Percentiles rank a stretch among this genome's conserved stretches.
Conservation (phyloP, 2,113 vertebrate genomes). For the Hemiscyllium ocellatum region DNA sequence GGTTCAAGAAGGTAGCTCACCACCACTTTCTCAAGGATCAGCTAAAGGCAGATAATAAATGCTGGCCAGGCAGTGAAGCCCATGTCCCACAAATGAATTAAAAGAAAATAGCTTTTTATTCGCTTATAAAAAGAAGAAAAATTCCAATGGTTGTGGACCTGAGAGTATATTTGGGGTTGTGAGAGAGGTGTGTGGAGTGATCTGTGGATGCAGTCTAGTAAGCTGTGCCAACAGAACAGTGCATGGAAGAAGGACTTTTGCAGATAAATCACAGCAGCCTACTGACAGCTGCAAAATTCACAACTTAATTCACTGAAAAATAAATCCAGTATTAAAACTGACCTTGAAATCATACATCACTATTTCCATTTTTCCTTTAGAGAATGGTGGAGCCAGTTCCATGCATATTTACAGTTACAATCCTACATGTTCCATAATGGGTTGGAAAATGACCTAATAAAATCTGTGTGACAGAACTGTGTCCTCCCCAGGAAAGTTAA, state of each 20-base stretch:
- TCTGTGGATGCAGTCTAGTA: no score
- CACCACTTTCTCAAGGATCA: no score
- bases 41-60: no score
- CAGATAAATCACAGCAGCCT: not conserved
- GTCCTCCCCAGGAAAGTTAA: not conserved
- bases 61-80: no score
- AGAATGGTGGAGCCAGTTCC: not conserved
- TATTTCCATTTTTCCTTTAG: not conserved
- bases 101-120: no score
- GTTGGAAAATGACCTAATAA: not conserved
- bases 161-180: no score
- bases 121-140: no score
- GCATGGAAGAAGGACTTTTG: not conserved
- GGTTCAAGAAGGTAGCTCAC: no score
- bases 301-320: not conserved
- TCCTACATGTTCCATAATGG: not conserved
- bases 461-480: not conserved
- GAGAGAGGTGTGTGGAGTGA: no score
- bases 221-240: not conserved
- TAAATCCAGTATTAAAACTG: not conserved
- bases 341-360: not conserved
- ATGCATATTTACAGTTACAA: not conserved
- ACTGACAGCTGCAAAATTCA: not conserved
- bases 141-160: no score
- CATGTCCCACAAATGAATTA: no score